Conservation (phyloP, 2,888 invertebrate genomes). For the Phyllotreta cruciferae region DNA sequence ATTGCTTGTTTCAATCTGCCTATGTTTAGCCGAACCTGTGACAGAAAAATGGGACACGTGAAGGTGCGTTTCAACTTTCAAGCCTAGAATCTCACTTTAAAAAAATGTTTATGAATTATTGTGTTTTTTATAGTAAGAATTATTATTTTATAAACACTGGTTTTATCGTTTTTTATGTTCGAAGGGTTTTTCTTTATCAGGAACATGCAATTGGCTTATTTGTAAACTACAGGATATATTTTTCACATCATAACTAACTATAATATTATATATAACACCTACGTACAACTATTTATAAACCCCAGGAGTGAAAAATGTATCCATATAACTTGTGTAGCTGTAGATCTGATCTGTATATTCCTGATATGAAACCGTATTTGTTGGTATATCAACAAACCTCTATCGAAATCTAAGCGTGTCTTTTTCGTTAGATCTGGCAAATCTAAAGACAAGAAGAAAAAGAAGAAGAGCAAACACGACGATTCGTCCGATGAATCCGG, state of each 20-base stretch:
- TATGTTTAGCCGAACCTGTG: slow-evolving; percentile 57
- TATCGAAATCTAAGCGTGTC: background rate
- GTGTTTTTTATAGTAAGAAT: slow-evolving; percentile 35
- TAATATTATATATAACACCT: too few species aligned
- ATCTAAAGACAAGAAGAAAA: slow-evolving; percentile 59
- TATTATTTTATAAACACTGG: slow-evolving; percentile 31
- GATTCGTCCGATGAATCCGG: slow-evolving; percentile 48
- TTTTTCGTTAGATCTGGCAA: slow-evolving; percentile 51
- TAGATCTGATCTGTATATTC: slow-evolving; percentile 23
- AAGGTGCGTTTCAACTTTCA: slow-evolving; percentile 56
- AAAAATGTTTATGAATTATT: slow-evolving; percentile 12
- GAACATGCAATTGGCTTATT: slow-evolving; percentile 26
- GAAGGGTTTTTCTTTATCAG: slow-evolving; percentile 21
- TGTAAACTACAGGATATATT: background rate
- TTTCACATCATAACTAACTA: too few species aligned
- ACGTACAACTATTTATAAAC: background rate
- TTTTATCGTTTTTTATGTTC: slow-evolving; percentile 27
- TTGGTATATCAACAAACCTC: background rate
- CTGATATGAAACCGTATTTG: slow-evolving; percentile 22
- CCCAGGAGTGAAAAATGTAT: background rate
- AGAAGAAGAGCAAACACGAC: slow-evolving; percentile 52
- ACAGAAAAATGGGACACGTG: slow-evolving; percentile 49
- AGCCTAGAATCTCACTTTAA: slow-evolving; percentile 46
- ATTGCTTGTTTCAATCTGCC: slow-evolving; percentile 52
- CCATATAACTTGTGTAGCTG: background rate